Evolutionary conservation across 2,888 invertebrate species (phyloP), one percentile per base, ranked within the genome.

Genomic region (Lapara coniferarum): DNA sequence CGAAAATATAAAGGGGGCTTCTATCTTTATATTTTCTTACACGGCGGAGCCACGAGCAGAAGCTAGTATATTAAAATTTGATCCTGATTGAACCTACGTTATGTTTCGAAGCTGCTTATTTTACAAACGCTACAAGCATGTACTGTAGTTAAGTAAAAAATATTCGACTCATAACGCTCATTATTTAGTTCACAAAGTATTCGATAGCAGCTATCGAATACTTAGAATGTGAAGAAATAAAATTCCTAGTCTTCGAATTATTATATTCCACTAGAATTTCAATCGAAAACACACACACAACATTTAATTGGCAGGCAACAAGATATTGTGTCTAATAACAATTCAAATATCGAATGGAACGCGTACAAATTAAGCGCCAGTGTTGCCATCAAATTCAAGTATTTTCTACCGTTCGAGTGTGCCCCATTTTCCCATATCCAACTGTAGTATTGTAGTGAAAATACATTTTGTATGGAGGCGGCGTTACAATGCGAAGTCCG

Each of bases 381-480:
- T 89, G 85, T 86, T 87, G 85, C 86, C 83, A 84, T 78, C 77
- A 77, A 80, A 78, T 71, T 81, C 77, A 77, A 83, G 81, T 76
- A 85, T 89, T 88, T 89, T 87, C 85, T 85, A 81, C 85, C 83
- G 79, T 79, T 84, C 83, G 84, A 86, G 83, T 85, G 83, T 83
- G 85, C 83, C 83, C 87, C 83, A 89, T 89, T 90, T 89, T 87
- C 85, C 83, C 81, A 84, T 87, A 85, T 82, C 85, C 81, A 79
- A 73, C 76, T 78, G 70, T 74, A 75, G 83, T 79, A 89, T 90
- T 89, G 89, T 87, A 81, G 82, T 77, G 85, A 84, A 89, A 91
- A 89, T 89, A 89, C 89, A 90, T 91, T 89, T 89, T 88, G 86
- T 90, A 87, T 86, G 88, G 84, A 87, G 81, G 78, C 82, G 81